Evolutionary conservation across 2,113 vertebrate species (phyloP).

Genomic region (Sula dactylatra): DNA sequence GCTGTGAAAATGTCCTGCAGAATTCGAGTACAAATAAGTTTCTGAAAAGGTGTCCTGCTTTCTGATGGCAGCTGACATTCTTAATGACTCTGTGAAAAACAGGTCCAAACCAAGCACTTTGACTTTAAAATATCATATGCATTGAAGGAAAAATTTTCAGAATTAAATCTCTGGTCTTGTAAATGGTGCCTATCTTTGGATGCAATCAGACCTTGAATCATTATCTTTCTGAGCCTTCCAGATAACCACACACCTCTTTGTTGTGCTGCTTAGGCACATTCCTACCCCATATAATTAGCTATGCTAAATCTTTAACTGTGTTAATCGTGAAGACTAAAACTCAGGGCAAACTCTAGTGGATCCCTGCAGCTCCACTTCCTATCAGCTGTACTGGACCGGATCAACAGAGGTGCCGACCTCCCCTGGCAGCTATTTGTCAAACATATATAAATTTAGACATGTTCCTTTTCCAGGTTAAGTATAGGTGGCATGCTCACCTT

Average conservation of each 20-base stretch:
- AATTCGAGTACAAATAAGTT: neutral
- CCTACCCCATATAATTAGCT: neutral
- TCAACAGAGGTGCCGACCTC: neutral
- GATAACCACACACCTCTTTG: neutral
- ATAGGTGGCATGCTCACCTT: too few species aligned
- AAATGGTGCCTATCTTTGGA: neutral
- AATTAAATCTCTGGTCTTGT: neutral
- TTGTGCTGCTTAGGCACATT: neutral
- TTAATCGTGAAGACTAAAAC: neutral
- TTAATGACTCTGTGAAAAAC: neutral
- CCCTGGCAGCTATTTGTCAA: neutral
- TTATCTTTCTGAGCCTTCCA: neutral
- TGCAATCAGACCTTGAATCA: neutral
- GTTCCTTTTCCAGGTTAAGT: too few species aligned
- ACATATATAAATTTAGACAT: too few species aligned
- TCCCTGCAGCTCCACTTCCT: neutral
- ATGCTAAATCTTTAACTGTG: neutral
- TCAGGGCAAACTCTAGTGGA: neutral
- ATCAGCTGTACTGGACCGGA: neutral
- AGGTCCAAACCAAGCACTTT: neutral
- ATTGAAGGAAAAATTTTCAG: neutral
- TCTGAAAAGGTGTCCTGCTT: neutral
- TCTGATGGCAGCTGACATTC: neutral
- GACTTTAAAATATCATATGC: neutral
- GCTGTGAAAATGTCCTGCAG: neutral